Evolutionary conservation across 2,113 vertebrate genomes (phyloP).

Genomic region (Lophotis ruficrista): DNA sequence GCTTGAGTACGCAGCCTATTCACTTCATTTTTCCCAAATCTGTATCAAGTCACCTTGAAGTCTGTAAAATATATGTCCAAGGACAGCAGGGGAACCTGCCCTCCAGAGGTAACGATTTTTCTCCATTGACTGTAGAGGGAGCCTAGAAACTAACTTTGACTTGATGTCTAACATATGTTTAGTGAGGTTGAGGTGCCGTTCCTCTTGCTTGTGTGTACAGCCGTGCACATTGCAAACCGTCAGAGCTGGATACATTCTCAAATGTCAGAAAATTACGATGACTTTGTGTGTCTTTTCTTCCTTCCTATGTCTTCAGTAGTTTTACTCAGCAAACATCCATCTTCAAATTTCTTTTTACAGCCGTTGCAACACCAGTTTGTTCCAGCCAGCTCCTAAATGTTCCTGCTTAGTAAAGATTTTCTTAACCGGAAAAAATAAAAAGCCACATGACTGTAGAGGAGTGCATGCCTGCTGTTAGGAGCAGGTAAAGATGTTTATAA

Average conservation of each 20-base stretch:
- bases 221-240: not conserved
- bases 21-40: not conserved
- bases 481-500: not conserved
- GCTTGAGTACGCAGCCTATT: not conserved
- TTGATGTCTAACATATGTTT: not conserved
- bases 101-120: not conserved
- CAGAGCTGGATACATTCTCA: not conserved
- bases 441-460: not conserved
- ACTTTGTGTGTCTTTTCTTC: not conserved
- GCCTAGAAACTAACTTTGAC: constrained; percentile 43
- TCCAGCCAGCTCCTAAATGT: not conserved
- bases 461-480: not conserved
- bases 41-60: not conserved
- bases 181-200: not conserved
- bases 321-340: not conserved
- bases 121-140: constrained; percentile 53
- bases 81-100: not conserved
- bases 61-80: not conserved
- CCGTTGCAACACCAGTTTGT: not conserved
- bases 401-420: not conserved
- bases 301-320: not conserved
- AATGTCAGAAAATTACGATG: not conserved
- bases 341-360: not conserved
- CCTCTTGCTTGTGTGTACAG: not conserved
- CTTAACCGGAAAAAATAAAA: not conserved